phyloP scores from a whole-genome alignment of 2,888 invertebrate species.

The Neoscelio sp. region DNA sequence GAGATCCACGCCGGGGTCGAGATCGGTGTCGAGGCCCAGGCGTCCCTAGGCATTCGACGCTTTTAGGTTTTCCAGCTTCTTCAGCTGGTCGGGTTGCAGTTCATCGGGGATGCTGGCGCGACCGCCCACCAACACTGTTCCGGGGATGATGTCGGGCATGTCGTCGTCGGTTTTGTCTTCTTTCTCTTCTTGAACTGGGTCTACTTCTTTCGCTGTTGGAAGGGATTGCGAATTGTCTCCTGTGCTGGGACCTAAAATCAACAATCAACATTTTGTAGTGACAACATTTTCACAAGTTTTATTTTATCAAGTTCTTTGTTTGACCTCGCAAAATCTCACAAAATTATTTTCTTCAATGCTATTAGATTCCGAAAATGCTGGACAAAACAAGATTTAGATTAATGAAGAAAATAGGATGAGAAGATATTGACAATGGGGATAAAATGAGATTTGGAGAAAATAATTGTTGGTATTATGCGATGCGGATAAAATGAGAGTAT shows the following conservation, averaged over 20 bases:
- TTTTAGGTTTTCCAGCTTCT: conserved; percentile 93
- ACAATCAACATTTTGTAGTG: no score
- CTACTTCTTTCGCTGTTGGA: conserved; percentile 70
- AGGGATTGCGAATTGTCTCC: conserved; percentile 86
- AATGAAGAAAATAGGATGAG: no score
- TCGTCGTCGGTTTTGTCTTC: conserved; percentile 71
- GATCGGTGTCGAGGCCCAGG: conserved; percentile 79
- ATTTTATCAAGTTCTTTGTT: no score
- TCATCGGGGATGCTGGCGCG: conserved; percentile 95
- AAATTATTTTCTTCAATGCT: no score
- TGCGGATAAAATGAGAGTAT: no score
- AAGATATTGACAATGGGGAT: no score
- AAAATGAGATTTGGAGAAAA: no score
- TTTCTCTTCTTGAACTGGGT: conserved; percentile 46
- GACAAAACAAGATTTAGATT: no score
- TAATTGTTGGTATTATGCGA: no score
- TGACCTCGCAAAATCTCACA: no score
- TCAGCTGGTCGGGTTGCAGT: conserved; percentile 94
- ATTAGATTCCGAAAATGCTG: no score
- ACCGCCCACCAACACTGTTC: conserved; percentile 87
- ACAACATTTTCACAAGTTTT: no score
- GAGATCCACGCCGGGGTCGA: conserved; percentile 66
- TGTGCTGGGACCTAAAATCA: conserved; percentile 85
- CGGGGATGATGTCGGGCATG: conserved; percentile 76
- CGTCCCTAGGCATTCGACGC: conserved; percentile 93